Evolutionary conservation across 2,888 invertebrate species (phyloP).

Genomic region (Cinara cedri): DNA sequence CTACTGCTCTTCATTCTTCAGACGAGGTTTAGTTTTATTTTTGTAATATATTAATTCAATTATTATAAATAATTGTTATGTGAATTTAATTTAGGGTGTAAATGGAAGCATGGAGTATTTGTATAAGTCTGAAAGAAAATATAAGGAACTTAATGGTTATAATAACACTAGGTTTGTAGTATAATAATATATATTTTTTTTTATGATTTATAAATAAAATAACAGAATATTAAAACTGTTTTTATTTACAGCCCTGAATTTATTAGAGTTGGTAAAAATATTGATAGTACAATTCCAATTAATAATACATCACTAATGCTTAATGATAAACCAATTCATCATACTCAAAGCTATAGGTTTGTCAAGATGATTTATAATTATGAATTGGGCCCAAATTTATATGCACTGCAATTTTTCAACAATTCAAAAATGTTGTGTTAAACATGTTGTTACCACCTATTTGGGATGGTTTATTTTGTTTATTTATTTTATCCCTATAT

Average conservation of each 20-base stretch:
- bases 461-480: too few species aligned
- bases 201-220: too few species aligned
- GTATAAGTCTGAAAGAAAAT: constrained; percentile 33
- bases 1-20: constrained; percentile 37
- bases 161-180: constrained; percentile 28
- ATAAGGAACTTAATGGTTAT: constrained; percentile 19
- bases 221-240: background rate
- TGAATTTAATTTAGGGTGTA: constrained; percentile 18
- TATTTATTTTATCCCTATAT: too few species aligned
- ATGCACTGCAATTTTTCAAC: too few species aligned
- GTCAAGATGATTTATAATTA: constrained; percentile 10
- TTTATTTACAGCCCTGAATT: constrained; percentile 35
- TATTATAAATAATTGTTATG: background rate
- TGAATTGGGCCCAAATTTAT: background rate
- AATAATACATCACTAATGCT: constrained; percentile 21
- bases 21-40: constrained; percentile 18
- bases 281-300: constrained; percentile 21
- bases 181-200: background rate
- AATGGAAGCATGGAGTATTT: constrained; percentile 31
- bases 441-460: too few species aligned
- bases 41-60: background rate
- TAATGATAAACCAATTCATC: constrained; percentile 53
- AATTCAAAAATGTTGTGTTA: too few species aligned
- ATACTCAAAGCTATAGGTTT: constrained; percentile 57
- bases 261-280: constrained; percentile 25